A percentile compares a stretch with the other conserved stretches of the same genome.
Conservation (phyloP, 2,888 invertebrate genomes). For the Halictus quadricinctus region DNA sequence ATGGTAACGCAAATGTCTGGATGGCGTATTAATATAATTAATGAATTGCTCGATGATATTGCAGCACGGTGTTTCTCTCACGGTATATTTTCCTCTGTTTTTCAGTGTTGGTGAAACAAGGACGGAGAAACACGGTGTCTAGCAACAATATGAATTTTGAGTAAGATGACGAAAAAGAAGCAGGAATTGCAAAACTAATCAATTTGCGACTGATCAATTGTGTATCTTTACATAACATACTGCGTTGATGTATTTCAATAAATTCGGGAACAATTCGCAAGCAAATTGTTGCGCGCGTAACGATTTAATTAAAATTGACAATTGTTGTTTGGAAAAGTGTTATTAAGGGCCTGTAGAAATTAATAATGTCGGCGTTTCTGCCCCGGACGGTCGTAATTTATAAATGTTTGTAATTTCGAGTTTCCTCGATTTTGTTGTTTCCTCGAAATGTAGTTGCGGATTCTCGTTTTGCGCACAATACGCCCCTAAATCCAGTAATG, state of each 20-base stretch:
- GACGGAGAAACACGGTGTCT: neutral
- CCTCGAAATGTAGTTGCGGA: neutral
- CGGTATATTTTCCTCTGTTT: neutral
- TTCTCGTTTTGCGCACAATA: constrained; percentile 9
- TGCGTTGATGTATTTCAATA: neutral
- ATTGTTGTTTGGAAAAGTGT: neutral
- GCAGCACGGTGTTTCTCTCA: neutral
- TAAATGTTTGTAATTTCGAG: neutral
- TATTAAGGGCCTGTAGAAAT: neutral
- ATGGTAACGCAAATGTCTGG: neutral
- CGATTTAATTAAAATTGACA: neutral
- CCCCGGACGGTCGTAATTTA: neutral
- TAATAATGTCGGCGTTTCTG: neutral
- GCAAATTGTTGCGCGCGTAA: neutral
- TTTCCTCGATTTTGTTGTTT: neutral
- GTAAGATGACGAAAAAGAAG: no score
- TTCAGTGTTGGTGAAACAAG: neutral
- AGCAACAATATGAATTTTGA: neutral
- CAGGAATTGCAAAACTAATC: neutral
- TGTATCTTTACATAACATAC: neutral
- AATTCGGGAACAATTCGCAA: neutral
- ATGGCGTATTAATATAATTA: neutral
- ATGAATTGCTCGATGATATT: neutral
- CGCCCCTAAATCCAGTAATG: constrained; percentile 76
- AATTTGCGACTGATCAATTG: neutral